Conservation (phyloP, 2,113 vertebrate species). For the Dolichotis patagonum region DNA sequence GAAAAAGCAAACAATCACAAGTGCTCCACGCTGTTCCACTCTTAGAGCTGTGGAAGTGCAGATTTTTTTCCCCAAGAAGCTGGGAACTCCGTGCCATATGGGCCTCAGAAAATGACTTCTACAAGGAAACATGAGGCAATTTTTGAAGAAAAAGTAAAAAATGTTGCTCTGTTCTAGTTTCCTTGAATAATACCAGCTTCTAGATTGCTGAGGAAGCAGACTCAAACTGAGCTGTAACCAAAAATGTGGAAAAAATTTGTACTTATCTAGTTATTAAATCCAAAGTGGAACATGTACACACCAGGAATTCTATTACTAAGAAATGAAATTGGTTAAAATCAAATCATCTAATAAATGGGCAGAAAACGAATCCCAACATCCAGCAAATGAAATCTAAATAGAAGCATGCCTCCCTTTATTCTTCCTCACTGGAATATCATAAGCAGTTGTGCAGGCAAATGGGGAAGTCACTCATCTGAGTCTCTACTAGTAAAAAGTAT, state of each 20-base stretch:
- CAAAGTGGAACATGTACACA: neutral
- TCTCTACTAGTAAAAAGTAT: neutral
- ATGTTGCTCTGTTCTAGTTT: neutral
- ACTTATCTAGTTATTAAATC: neutral
- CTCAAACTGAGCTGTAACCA: conserved; percentile 18
- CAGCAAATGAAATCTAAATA: neutral
- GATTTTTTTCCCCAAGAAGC: neutral
- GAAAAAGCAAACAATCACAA: conserved; percentile 35
- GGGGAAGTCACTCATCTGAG: neutral
- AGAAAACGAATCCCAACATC: neutral
- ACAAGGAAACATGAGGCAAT: conserved; percentile 45
- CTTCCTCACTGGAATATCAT: neutral
- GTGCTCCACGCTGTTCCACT: neutral
- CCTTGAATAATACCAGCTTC: neutral
- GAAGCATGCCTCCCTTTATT: neutral
- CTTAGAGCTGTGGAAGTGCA: conserved; percentile 11
- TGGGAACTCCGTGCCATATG: neutral
- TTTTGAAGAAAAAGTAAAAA: conserved; percentile 15
- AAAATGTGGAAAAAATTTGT: neutral
- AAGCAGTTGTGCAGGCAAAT: neutral
- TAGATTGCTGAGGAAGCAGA: neutral
- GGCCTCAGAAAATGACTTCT: neutral
- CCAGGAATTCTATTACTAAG: neutral
- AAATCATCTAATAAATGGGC: neutral
- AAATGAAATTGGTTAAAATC: neutral